phyloP scores from a whole-genome alignment of 2,888 invertebrate species.

The Galerucella calmariensis region DNA sequence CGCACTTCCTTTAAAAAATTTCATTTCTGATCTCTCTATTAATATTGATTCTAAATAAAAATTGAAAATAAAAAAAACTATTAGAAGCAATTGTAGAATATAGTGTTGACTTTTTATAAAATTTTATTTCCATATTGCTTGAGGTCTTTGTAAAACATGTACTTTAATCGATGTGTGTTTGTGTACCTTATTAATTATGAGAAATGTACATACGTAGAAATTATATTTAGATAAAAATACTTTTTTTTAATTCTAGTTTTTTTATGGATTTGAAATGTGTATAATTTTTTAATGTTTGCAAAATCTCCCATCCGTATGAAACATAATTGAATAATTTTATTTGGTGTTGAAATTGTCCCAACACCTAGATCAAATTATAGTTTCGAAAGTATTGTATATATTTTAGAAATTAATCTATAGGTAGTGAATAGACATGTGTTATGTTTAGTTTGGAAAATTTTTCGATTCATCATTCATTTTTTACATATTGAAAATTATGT shows the following conservation, averaged over 20 bases:
- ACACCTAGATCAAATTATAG: not conserved
- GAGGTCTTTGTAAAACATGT: slow-evolving; percentile 28
- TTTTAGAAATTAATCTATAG: slow-evolving; percentile 14
- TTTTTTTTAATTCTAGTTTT: slow-evolving; percentile 14
- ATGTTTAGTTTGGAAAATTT: slow-evolving; percentile 9
- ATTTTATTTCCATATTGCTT: slow-evolving; percentile 41
- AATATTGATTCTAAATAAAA: not conserved
- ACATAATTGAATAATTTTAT: not conserved
- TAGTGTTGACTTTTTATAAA: slow-evolving; percentile 42
- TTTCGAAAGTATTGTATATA: slow-evolving; percentile 14
- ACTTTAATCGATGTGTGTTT: slow-evolving; percentile 39
- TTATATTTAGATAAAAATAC: slow-evolving; percentile 19
- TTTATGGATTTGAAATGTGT: slow-evolving; percentile 16
- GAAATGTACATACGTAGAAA: slow-evolving; percentile 31
- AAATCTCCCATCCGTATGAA: not conserved
- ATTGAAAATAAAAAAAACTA: slow-evolving; percentile 21
- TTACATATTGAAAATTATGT: slow-evolving; percentile 28
- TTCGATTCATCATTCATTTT: slow-evolving; percentile 1
- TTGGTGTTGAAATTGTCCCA: not conserved
- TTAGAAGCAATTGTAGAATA: slow-evolving; percentile 29
- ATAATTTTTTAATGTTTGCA: slow-evolving; percentile 16
- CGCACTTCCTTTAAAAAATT: not conserved
- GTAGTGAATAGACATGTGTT: slow-evolving; percentile 7
- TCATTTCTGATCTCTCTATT: not conserved
- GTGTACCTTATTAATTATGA: slow-evolving; percentile 24